Evolutionary conservation across 2,113 vertebrate species (phyloP).

Genomic region (Colius striatus): DNA sequence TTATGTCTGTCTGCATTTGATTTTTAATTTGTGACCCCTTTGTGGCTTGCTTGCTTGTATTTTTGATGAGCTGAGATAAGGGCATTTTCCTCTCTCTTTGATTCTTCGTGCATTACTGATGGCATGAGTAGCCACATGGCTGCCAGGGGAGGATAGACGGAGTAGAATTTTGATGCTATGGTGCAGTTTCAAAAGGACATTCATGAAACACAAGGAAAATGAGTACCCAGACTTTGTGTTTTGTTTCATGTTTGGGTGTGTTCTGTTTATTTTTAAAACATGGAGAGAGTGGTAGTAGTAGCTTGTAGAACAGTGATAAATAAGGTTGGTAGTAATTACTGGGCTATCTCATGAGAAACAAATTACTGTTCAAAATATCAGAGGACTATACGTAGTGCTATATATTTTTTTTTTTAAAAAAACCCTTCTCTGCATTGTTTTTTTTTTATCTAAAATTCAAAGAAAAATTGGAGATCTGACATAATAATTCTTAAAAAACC

Average conservation of each 20-base stretch:
- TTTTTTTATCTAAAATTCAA: neutral
- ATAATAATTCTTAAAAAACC: neutral
- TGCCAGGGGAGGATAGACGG: neutral
- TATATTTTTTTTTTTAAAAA: neutral
- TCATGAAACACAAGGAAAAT: neutral
- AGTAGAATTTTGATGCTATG: neutral
- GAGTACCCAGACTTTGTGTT: neutral
- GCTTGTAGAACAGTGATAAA: neutral
- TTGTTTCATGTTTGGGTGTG: neutral
- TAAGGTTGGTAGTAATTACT: neutral
- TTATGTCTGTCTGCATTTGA: constrained; percentile 53
- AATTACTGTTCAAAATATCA: neutral
- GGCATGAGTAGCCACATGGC: constrained; percentile 16
- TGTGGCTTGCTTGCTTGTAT: constrained; percentile 55
- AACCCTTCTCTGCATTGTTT: neutral
- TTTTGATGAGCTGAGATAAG: constrained; percentile 72
- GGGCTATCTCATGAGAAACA: neutral
- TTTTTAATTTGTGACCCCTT: constrained; percentile 71
- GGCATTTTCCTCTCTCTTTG: constrained; percentile 50
- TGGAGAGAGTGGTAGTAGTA: neutral
- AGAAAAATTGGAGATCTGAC: neutral
- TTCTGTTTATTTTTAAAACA: neutral
- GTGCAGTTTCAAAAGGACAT: neutral
- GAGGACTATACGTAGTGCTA: neutral
- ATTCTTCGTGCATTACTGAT: constrained; percentile 61